Conservation (phyloP, 2,888 invertebrate genomes). For the Andrena dorsata region DNA sequence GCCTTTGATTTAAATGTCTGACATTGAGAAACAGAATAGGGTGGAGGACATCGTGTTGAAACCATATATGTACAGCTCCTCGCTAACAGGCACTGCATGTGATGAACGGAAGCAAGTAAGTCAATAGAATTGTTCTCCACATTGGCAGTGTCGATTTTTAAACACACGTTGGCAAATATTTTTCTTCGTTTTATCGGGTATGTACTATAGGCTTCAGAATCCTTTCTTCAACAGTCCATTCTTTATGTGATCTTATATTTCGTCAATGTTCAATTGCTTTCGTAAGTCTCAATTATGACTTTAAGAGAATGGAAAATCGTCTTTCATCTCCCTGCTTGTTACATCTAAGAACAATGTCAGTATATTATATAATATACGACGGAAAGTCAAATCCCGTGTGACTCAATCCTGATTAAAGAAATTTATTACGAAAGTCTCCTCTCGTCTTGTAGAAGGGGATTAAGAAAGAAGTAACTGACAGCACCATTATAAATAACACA, state of each 20-base stretch:
- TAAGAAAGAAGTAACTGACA: neutral
- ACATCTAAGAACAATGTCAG: too few relatives aligned
- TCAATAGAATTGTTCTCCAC: too few relatives aligned
- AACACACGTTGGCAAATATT: neutral
- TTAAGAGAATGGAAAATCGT: too few relatives aligned
- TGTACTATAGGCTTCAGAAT: neutral
- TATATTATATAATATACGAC: too few relatives aligned
- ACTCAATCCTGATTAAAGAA: too few relatives aligned
- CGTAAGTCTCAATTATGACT: too few relatives aligned
- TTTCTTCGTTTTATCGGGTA: neutral
- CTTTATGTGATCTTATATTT: neutral
- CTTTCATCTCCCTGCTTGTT: too few relatives aligned
- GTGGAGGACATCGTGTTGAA: neutral
- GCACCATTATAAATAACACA: neutral
- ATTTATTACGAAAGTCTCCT: too few relatives aligned
- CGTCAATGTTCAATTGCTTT: neutral
- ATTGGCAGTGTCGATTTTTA: neutral
- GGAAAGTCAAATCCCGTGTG: too few relatives aligned
- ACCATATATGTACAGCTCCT: neutral
- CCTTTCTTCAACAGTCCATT: neutral
- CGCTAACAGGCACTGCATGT: slow-evolving; percentile 2
- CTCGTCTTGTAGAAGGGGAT: too few relatives aligned
- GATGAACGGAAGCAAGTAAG: neutral
- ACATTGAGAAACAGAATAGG: neutral
- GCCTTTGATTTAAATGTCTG: neutral